Evolutionary conservation across 2,888 invertebrate species (phyloP).

Genomic region (Isotomurus palustris): DNA sequence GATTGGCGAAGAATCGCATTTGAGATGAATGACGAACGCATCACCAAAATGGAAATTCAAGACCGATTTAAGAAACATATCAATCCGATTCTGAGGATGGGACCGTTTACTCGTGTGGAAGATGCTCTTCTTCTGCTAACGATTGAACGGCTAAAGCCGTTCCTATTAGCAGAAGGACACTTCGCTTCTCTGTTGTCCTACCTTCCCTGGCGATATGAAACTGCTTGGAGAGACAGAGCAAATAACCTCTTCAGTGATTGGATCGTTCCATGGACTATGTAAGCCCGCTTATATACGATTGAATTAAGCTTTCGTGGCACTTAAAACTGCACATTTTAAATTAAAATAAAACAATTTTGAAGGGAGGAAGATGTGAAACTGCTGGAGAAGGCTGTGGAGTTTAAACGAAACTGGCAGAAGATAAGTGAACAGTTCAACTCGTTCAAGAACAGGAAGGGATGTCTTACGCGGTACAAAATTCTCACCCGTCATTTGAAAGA

Average conservation of each 20-base stretch:
- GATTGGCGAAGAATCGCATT: constrained; percentile 37
- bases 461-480: constrained; percentile 41
- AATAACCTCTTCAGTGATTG: constrained; percentile 40
- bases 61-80: constrained; percentile 42
- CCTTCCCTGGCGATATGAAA: constrained; percentile 44
- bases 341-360: too few relatives aligned
- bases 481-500: constrained; percentile 23
- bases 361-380: constrained; percentile 42
- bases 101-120: constrained; percentile 40
- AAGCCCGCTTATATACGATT: constrained; percentile 5
- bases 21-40: constrained; percentile 17
- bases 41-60: constrained; percentile 33
- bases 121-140: constrained; percentile 39
- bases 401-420: constrained; percentile 39
- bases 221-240: constrained; percentile 43
- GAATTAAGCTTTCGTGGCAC: too few relatives aligned
- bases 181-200: constrained; percentile 39
- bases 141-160: constrained; percentile 37
- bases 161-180: constrained; percentile 34
- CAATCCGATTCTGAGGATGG: constrained; percentile 35
- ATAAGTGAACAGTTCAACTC: constrained; percentile 40
- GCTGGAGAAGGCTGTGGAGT: constrained; percentile 27
- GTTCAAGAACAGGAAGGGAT: constrained; percentile 44
- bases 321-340: too few relatives aligned
- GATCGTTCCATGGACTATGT: constrained; percentile 45